Base-by-base conservation (phyloP, 2,888 invertebrate genomes). In the Tolmerus cingulatus region DNA sequence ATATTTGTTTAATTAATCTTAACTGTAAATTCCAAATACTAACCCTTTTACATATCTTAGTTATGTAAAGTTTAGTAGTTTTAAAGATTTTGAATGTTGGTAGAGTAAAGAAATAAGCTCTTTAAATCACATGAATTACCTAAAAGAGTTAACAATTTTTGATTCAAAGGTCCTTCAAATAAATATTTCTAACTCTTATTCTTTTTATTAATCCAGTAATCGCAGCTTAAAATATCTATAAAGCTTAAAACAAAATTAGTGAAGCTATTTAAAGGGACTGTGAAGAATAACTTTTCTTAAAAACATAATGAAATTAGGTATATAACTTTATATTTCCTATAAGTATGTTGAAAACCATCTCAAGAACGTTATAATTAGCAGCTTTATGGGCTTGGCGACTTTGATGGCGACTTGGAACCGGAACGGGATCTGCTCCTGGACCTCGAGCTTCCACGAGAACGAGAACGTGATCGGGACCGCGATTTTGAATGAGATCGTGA, bases 401-500 rank as follows among this genome's bases (percentile, higher is more conserved):
- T n/a, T 23, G 89, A 89, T 19, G 76, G 51, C n/a, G 87, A 87
- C 37, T 74, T 55, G 5, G 88, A 76, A 12, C 12, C 76, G 34
- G 76, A 76, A 30, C 37, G 76, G 40, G 76, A 76, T 27, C 76
- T 76, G 27, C 66, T 66, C 23, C 66, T 66, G 3, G 66, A 66
- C 23, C 23, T 66, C 27, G 66, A 66, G 23, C 66, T 66, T 66
- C 66, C 66, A 66, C 66, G 66, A 12, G 57, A 57, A 9, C 23
- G 57, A 23, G 66, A 66, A 12, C 9, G 66, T 5, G 79, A 89
- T 43, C 79, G 30, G 1, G 88, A 88, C 46, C 74, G 79, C 30
- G 88, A 88, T 74, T 57, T 77, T 34, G 88, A 87, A 57, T 34
- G 37, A 40, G 82, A 91, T 84, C 89, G 87, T 23, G 91, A 91